Evolutionary conservation across 2,888 invertebrate species (phyloP).

Genomic region (Sarcophaga rosellei): DNA sequence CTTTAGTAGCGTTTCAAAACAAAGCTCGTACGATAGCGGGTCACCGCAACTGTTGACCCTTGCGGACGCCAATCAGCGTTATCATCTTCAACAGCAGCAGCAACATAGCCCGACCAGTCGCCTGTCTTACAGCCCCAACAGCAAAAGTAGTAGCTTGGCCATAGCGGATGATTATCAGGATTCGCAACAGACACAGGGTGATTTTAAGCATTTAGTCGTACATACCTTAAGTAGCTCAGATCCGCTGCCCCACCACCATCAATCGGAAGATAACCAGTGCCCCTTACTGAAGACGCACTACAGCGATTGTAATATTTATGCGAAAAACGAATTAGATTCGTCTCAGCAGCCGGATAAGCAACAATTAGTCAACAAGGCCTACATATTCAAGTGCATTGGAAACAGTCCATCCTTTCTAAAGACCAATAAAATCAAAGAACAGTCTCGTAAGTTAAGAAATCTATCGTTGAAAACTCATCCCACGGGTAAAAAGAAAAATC

Average conservation of each 20-base stretch:
- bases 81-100: constrained; percentile 61
- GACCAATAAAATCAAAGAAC: constrained; percentile 80
- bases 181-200: constrained; percentile 57
- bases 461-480: constrained; percentile 79
- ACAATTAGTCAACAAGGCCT: constrained; percentile 79
- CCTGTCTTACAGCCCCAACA: constrained; percentile 63
- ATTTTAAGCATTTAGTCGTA: constrained; percentile 72
- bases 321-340: constrained; percentile 76
- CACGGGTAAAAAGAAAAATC: constrained; percentile 78
- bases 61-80: constrained; percentile 63
- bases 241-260: constrained; percentile 71
- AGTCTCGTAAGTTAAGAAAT: constrained; percentile 80
- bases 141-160: constrained; percentile 65
- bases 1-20: constrained; percentile 76
- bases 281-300: constrained; percentile 78
- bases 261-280: constrained; percentile 57
- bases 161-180: constrained; percentile 67
- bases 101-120: constrained; percentile 73
- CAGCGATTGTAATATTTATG: constrained; percentile 79
- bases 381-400: constrained; percentile 81
- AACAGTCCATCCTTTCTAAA: constrained; percentile 81
- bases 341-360: constrained; percentile 77
- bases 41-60: constrained; percentile 67
- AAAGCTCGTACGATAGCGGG: constrained; percentile 77
- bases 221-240: constrained; percentile 76